These are phyloP conservation scores for Anoplolepis gracilipes DNA, from an alignment of 1,140 invertebrate genomes.

Conservation along the genomic window DNA sequence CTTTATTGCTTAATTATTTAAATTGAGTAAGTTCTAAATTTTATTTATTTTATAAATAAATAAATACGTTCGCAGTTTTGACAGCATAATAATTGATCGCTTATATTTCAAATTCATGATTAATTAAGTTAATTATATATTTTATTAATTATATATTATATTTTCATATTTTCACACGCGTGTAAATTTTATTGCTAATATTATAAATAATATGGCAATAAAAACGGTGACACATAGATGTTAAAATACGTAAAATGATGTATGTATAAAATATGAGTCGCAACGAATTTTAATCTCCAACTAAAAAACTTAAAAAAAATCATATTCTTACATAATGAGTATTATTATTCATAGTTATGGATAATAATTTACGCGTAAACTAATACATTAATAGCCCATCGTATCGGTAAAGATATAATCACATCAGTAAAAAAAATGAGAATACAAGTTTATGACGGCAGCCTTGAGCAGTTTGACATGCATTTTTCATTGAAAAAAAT, in stretches of 20 bases:
- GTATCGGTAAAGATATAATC: no score
- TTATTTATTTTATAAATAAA: not conserved
- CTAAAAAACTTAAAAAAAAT: not conserved
- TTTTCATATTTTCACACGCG: not conserved
- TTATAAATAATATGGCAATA: constrained; percentile 13
- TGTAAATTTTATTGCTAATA: not conserved
- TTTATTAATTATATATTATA: no score
- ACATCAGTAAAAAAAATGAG: not conserved
- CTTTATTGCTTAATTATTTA: not conserved
- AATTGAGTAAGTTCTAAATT: not conserved
- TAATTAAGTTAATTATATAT: constrained; percentile 10
- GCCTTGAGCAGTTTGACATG: not conserved
- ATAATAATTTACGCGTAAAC: not conserved
- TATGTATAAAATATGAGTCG: not conserved
- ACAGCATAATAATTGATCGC: not conserved
- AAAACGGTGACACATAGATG: not conserved
- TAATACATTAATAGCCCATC: no score
- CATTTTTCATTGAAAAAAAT: not conserved
- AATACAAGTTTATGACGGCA: not conserved
- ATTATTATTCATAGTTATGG: constrained; percentile 3
- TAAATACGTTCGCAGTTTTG: not conserved
- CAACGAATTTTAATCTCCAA: not conserved
- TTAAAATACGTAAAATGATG: not conserved
- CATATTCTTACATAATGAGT: not conserved
- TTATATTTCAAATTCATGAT: not conserved